phyloP scores from a whole-genome alignment of 2,888 invertebrate genomes.

The Hesperia comma region DNA sequence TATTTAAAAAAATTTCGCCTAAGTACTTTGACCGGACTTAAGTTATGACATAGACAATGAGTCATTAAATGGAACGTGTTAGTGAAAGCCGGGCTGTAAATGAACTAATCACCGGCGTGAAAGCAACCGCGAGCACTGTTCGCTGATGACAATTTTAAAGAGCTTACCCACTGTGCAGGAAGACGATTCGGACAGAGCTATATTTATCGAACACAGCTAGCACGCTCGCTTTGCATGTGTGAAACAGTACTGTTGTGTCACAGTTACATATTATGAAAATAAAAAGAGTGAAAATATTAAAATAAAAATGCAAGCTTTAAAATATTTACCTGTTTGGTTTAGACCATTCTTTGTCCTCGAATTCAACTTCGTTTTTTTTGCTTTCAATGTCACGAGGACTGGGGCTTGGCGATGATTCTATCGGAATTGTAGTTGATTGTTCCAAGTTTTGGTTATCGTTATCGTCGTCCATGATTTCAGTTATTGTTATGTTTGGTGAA shows the following conservation, averaged over 20 bases:
- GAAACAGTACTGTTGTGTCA: conserved; percentile 73
- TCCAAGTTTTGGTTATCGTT: conserved; percentile 55
- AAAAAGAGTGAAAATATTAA: conserved; percentile 41
- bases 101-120: conserved; percentile 78
- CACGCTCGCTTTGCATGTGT: conserved; percentile 79
- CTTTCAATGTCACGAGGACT: conserved; percentile 61
- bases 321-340: conserved; percentile 77
- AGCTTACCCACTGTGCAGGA: conserved; percentile 79
- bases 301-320: conserved; percentile 43
- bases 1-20: conserved; percentile 49
- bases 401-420: conserved; percentile 75
- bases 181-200: conserved; percentile 72
- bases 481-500: conserved; percentile 78
- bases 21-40: conserved; percentile 12
- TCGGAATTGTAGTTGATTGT: conserved; percentile 61
- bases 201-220: conserved; percentile 78
- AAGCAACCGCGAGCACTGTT: conserved; percentile 81
- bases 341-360: conserved; percentile 71
- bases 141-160: conserved; percentile 81
- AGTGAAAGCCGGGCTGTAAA: conserved; percentile 68
- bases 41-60: conserved; percentile 50
- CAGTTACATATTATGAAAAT: conserved; percentile 53
- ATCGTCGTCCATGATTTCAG: conserved; percentile 76
- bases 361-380: conserved; percentile 59
- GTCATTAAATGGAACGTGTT: conserved; percentile 63